Conservation (phyloP, 2,888 invertebrate species). For the Mystacides longicornis region DNA sequence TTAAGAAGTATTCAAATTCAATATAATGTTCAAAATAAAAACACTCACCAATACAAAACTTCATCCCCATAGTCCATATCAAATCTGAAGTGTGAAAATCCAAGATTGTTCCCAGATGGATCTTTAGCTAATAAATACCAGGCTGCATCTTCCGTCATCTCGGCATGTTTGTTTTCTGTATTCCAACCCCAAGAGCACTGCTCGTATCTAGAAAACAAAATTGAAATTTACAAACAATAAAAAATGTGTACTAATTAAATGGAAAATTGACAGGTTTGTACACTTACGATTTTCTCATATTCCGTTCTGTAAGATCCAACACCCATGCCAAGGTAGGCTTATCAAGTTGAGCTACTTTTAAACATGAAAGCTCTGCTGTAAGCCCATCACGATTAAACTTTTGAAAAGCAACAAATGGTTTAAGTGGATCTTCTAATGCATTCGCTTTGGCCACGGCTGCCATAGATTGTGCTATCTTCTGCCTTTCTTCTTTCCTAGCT, state of each 20-base stretch:
- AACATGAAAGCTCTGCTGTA: conserved; percentile 53
- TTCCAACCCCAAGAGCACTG: conserved; percentile 79
- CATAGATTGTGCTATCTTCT: conserved; percentile 53
- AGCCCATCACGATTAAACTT: conserved; percentile 55
- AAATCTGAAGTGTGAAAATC: conserved; percentile 77
- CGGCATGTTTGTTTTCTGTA: conserved; percentile 61
- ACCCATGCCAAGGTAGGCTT: conserved; percentile 57
- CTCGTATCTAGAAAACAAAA: conserved; percentile 59
- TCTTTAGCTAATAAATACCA: conserved; percentile 64
- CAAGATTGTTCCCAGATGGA: conserved; percentile 49
- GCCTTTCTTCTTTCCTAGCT: conserved; percentile 54
- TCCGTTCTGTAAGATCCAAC: conserved; percentile 66
- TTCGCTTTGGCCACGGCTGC: conserved; percentile 56
- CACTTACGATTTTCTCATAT: conserved; percentile 69
- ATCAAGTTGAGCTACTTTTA: conserved; percentile 50
- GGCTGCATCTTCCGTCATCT: conserved; percentile 65
- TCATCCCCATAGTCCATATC: conserved; percentile 71
- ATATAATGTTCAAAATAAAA: not conserved
- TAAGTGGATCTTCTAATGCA: conserved; percentile 49
- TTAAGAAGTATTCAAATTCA: not conserved
- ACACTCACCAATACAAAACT: conserved; percentile 67
- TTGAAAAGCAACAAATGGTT: conserved; percentile 53
- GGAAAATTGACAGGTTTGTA: not conserved
- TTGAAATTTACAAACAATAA: no score
- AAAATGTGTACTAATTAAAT: no score